Percentiles rank a stretch among this genome's conserved stretches.
phyloP scores from a whole-genome alignment of 1,140 invertebrate species.

The Aphelenchoides avenae region DNA sequence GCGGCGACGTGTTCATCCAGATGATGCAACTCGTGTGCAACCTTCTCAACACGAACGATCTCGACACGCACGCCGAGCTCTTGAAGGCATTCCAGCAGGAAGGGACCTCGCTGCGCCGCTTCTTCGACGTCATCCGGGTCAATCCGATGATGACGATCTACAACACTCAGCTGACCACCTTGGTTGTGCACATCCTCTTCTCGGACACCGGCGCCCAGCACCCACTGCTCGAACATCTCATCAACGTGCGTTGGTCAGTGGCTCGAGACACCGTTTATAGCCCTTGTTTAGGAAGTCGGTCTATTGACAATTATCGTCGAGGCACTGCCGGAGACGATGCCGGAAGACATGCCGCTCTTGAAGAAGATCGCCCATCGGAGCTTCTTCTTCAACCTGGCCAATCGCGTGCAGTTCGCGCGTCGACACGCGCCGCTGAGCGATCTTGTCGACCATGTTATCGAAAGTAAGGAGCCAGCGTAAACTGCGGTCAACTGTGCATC shows the following conservation, averaged over 20 bases:
- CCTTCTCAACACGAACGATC: slow-evolving; percentile 30
- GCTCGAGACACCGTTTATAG: neutral
- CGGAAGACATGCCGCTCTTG: slow-evolving; percentile 14
- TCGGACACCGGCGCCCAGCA: slow-evolving; percentile 24
- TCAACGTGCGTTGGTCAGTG: slow-evolving; percentile 18
- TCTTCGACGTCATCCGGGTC: slow-evolving; percentile 17
- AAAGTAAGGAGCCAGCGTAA: slow-evolving; percentile 16
- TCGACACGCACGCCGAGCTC: slow-evolving; percentile 29
- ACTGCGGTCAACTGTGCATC: neutral
- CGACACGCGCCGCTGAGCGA: slow-evolving; percentile 10
- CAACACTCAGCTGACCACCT: slow-evolving; percentile 22
- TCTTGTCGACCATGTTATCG: slow-evolving; percentile 22
- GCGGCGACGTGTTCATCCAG: slow-evolving; percentile 11
- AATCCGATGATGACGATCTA: slow-evolving; percentile 25
- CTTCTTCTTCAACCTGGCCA: slow-evolving; percentile 32
- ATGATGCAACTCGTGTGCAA: slow-evolving; percentile 34
- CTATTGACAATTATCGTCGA: neutral
- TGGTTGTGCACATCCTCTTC: slow-evolving; percentile 27
- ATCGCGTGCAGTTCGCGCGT: slow-evolving; percentile 19
- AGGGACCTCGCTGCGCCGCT: slow-evolving; percentile 5
- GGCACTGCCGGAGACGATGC: slow-evolving; percentile 17
- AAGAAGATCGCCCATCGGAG: slow-evolving; percentile 18
- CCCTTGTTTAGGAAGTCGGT: neutral
- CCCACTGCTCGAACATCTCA: slow-evolving; percentile 29
- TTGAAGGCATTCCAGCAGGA: slow-evolving; percentile 12